Conservation (phyloP, 2,888 invertebrate genomes). For the Eilema sororculum region DNA sequence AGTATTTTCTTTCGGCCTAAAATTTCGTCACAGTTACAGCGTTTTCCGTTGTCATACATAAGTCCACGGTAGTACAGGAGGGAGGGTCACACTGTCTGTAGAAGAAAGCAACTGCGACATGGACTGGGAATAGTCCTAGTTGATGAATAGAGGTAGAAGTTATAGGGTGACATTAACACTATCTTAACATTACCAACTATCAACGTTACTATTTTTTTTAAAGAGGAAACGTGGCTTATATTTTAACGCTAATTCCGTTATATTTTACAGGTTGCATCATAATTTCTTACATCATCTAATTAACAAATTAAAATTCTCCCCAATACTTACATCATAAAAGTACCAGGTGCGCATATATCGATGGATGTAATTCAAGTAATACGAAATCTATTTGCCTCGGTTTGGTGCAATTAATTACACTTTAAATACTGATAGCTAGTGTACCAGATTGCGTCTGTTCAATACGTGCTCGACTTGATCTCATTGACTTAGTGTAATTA, state of each 20-base stretch:
- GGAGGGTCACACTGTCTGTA: too few relatives aligned
- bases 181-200: too few relatives aligned
- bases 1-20: too few relatives aligned
- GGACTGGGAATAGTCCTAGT: not conserved
- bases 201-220: too few relatives aligned
- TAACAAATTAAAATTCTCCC: not conserved
- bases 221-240: not conserved
- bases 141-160: not conserved
- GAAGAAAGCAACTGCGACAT: too few relatives aligned
- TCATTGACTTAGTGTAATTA: constrained; percentile 50
- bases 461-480: constrained; percentile 38
- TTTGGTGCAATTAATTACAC: constrained; percentile 47
- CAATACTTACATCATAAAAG: not conserved
- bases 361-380: constrained; percentile 26
- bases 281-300: not conserved
- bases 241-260: not conserved
- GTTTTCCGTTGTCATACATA: too few relatives aligned
- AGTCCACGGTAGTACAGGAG: too few relatives aligned
- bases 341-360: constrained; percentile 12
- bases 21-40: too few relatives aligned
- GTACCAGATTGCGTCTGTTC: constrained; percentile 38
- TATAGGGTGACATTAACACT: not conserved
- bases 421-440: constrained; percentile 51
- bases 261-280: not conserved
- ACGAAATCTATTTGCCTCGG: constrained; percentile 39